A percentile compares a stretch with the other conserved stretches of the same genome.
Conservation (phyloP, 1,140 invertebrate species). For the Cydia pomonella region DNA sequence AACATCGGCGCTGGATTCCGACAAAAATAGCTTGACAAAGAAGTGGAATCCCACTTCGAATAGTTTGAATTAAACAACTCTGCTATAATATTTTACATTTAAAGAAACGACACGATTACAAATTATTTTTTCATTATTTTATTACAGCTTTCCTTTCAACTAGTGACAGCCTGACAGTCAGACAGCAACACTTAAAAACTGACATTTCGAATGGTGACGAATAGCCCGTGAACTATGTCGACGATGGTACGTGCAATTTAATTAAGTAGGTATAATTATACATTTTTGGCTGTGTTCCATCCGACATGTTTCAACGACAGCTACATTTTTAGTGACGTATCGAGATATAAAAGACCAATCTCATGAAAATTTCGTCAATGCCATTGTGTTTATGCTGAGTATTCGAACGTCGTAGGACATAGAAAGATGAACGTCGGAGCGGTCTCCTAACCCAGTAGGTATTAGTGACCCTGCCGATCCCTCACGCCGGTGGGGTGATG, state of each 20-base stretch:
- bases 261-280: conserved; percentile 13
- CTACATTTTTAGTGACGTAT: not conserved
- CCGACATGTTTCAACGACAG: not conserved
- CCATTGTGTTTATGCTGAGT: too few species aligned
- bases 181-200: too few species aligned
- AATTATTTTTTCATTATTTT: not conserved
- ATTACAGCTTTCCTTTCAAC: too few species aligned
- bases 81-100: not conserved
- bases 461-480: too few species aligned
- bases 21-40: not conserved
- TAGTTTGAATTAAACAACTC: not conserved
- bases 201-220: too few species aligned
- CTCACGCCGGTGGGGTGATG: too few species aligned
- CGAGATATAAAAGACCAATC: not conserved
- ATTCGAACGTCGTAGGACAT: too few species aligned
- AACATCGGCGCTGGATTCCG: conserved; percentile 1
- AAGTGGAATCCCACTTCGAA: not conserved
- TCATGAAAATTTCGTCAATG: too few species aligned
- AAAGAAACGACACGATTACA: not conserved
- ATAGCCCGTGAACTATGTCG: too few species aligned
- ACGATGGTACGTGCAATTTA: not conserved
- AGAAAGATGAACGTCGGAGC: too few species aligned
- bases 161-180: too few species aligned
- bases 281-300: not conserved
- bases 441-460: too few species aligned